phyloP scores from a whole-genome alignment of 2,113 vertebrate genomes.

The Dendrocopos noguchii region DNA sequence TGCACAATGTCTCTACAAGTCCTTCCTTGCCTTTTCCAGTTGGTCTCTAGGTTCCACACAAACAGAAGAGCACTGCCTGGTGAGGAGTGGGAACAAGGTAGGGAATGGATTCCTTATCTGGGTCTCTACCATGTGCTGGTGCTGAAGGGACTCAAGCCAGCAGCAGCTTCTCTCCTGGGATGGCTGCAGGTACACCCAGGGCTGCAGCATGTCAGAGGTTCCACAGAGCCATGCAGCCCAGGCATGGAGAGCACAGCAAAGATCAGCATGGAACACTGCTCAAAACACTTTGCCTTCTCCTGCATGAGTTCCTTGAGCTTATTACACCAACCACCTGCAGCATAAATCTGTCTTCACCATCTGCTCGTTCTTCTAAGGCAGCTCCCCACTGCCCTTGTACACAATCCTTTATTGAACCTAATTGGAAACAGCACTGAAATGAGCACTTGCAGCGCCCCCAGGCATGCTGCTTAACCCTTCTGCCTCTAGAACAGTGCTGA shows the following conservation, averaged over 20 bases:
- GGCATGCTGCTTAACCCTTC: neutral
- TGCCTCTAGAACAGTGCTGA: neutral
- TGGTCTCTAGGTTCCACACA: neutral
- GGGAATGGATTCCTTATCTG: neutral
- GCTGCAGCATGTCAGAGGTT: neutral
- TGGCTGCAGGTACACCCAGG: neutral
- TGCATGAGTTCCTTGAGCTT: slow-evolving; percentile 5
- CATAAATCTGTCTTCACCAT: slow-evolving; percentile 46
- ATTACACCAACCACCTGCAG: slow-evolving; percentile 43
- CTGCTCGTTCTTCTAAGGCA: slow-evolving; percentile 29
- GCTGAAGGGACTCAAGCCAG: neutral
- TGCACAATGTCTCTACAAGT: neutral
- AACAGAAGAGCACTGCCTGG: neutral
- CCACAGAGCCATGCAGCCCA: neutral
- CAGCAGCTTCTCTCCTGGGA: neutral
- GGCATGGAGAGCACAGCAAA: neutral
- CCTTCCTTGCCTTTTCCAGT: neutral
- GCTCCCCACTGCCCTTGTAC: neutral
- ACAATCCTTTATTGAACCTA: slow-evolving; percentile 25
- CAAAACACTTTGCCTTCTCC: neutral
- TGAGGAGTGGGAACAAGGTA: neutral
- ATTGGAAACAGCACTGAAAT: slow-evolving; percentile 30
- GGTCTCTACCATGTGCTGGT: neutral
- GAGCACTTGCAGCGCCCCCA: neutral
- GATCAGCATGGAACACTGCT: neutral